A percentile compares a stretch with the other conserved stretches of the same genome.
Evolutionary conservation across 1,140 invertebrate species (phyloP).

Genomic region (Meloidogyne exigua): DNA sequence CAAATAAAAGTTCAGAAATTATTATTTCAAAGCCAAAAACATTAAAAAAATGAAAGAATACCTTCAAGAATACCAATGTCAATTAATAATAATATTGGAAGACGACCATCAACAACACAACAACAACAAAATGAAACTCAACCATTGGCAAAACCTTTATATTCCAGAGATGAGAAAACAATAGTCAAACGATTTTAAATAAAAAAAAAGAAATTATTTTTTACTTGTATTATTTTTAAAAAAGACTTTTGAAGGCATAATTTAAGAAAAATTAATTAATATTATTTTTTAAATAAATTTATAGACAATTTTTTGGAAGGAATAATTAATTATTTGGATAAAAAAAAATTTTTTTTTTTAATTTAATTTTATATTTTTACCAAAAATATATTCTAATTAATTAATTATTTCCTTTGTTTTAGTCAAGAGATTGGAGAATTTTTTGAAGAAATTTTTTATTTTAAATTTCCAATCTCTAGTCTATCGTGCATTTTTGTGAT

Average conservation of each 20-base stretch:
- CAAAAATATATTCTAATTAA: no score
- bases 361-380: no score
- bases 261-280: not conserved
- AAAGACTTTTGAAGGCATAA: not conserved
- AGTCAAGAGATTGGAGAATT: no score
- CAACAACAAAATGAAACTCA: not conserved
- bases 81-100: not conserved
- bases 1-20: not conserved
- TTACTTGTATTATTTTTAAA: not conserved
- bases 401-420: no score
- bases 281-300: no score
- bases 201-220: not conserved
- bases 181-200: slow-evolving; percentile 5
- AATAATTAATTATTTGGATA: no score
- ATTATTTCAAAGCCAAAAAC: not conserved
- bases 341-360: no score
- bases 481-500: no score
- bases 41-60: not conserved
- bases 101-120: not conserved
- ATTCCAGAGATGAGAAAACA: slow-evolving; percentile 16
- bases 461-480: no score
- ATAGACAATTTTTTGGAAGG: no score
- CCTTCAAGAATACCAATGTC: slow-evolving; percentile 18
- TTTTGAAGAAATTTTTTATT: no score
- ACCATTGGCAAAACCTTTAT: slow-evolving; percentile 18